Evolutionary conservation across 2,113 vertebrate species (phyloP), one percentile per base, ranked within the genome.

Genomic region (Carassius auratus): DNA sequence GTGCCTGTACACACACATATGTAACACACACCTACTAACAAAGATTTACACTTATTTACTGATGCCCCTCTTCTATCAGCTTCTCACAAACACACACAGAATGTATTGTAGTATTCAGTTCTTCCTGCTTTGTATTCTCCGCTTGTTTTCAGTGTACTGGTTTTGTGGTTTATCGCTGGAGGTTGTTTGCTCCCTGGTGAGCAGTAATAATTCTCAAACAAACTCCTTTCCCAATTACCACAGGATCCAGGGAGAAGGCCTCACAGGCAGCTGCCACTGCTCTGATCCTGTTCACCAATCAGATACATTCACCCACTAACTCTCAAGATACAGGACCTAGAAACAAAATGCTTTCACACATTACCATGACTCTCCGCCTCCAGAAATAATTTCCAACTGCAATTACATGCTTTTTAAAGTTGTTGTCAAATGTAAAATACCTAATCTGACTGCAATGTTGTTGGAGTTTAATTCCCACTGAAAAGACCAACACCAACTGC

Each of bases 81-180:
- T 73, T 19, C 26, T 23, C 50, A 76, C 21, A 68, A 21, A 76
- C 42, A 61, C 42, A 48, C 66, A 33, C 17, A 21, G 45, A 9
- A 5, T 83, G 64, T 57, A 57, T 33, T 73, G 52, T 36, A 52
- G 48, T 55, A 33, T 83, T 57, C 12, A 2, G 30, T 15, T 9
- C 8, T 69, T 69, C 26, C 42, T 83, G 48, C 48, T 83, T 83
- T 83, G 81, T 83, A 73, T 73, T 83, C 66, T 50, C 66, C 14
- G 66, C 50, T 83, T 57, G 50, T 73, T 83, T 83, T 71, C 66
- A 55, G 50, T 23, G 8, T 52, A 83, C 50, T 69, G 81, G 66
- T 81, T 81, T 81, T 81, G 79, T 30, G 62, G 79, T 52, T 81
- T 81, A 81, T 68, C 79, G 52, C 79, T 81, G 45, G 79, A 81